Evolutionary conservation across 2,797 vertebrate species (phyloP), one percentile per base, ranked within the genome.

Genomic region (Fundulus diaphanus): DNA sequence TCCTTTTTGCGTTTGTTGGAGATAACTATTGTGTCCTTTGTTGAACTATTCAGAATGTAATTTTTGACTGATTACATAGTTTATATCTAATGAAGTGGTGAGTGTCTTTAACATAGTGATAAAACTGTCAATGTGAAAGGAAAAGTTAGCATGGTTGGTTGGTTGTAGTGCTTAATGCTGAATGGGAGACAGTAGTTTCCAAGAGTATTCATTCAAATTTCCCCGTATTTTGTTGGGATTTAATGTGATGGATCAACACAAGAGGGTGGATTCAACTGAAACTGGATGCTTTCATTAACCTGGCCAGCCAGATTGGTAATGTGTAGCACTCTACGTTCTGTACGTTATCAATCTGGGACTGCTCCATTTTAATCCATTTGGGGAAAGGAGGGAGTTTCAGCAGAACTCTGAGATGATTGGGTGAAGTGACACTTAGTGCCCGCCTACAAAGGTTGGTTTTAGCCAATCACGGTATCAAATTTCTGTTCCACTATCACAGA

Each of bases 11-110:
- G 81, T 82, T 82, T 75, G 75, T 78, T 77, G 72, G 78, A 76
- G 51, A 80, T 82, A 72, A 71, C 68, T 81, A 76, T 69, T 78
- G 76, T 54, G 54, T 87, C 80, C 88, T 72, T 86, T 94, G 3
- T 16, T 18, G 42, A 9, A 9, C 54, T 29, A 33, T 33, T 15
- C 33, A 24, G 20, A 11, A 37, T 22, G 11, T 24, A 5, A 18
- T 22, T 63, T 44, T 37, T 24, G 59, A 37, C 22, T 37, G 5
- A 63, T 63, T 24, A 18, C 35, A 63, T 37, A 1, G 40, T 22
- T 5, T 1, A 20, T 6, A 40, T 29, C 27, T 54, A 2, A n/a
- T 56, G 27, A 56, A 15, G 54, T 56, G n/a, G 27, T 54, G n/a
- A 12, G 2, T 13, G n/a, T 54, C 3, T 13, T 15, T 44, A 48